Conservation (phyloP, 2,888 invertebrate species). For the Hydrotaea diabolus region DNA sequence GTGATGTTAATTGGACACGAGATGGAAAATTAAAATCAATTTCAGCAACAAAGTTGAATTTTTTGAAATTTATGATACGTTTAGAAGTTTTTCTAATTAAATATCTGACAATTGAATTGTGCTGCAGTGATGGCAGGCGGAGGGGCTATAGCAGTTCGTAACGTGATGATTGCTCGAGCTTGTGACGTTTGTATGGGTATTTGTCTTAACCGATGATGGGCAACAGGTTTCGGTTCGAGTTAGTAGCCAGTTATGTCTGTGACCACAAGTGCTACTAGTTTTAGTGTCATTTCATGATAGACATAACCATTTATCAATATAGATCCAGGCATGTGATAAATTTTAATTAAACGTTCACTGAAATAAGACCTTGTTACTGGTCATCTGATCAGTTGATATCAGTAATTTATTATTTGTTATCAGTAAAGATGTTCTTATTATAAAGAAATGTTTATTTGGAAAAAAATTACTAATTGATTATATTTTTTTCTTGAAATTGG, state of each 20-base stretch:
- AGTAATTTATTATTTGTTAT: too few relatives aligned
- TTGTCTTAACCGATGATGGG: not conserved
- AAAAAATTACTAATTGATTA: too few relatives aligned
- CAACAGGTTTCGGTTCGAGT: not conserved
- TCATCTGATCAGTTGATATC: too few relatives aligned
- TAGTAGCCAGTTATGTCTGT: too few relatives aligned
- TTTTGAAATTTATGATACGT: conserved; percentile 23
- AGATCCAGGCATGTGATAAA: too few relatives aligned
- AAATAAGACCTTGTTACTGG: too few relatives aligned
- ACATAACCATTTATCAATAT: too few relatives aligned
- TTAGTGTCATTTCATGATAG: too few relatives aligned
- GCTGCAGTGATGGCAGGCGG: not conserved
- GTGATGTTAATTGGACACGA: conserved; percentile 68
- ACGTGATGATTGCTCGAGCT: too few relatives aligned
- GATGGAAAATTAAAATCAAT: conserved; percentile 63
- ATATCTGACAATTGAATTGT: conserved; percentile 42
- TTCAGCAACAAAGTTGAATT: conserved; percentile 32
- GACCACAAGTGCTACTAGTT: too few relatives aligned
- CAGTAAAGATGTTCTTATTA: not conserved
- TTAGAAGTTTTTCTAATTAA: conserved; percentile 41
- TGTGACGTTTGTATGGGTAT: not conserved
- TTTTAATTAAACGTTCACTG: too few relatives aligned
- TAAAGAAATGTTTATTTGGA: not conserved
- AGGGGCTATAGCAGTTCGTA: not conserved
- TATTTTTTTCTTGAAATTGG: too few relatives aligned